Conservation (phyloP, 1,140 invertebrate species). For the Choristoneura fumiferana region DNA sequence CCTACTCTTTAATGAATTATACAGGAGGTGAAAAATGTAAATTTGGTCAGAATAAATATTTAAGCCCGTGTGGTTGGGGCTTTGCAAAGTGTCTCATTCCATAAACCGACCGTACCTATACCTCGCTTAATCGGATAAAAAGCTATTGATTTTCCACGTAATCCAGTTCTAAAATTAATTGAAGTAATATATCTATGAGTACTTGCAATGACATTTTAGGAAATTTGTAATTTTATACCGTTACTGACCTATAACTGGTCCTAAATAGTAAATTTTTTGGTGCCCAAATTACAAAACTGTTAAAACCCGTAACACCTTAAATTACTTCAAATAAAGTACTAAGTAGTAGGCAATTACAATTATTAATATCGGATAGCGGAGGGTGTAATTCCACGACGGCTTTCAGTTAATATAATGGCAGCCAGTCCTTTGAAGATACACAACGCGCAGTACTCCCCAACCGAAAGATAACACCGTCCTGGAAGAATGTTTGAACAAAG, state of each 20-base stretch:
- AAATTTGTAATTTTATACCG: too few species aligned
- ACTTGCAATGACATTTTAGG: too few species aligned
- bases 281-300: too few species aligned
- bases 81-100: neutral
- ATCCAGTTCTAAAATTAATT: too few species aligned
- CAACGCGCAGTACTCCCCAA: neutral
- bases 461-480: constrained; percentile 1
- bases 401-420: constrained; percentile 2
- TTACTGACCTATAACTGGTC: too few species aligned
- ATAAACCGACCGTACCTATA: constrained; percentile 5
- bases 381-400: neutral
- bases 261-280: too few species aligned
- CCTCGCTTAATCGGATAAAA: neutral
- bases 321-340: neutral
- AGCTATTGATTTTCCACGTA: constrained; percentile 3
- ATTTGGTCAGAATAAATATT: constrained; percentile 10
- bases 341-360: neutral
- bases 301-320: too few species aligned
- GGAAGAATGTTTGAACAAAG: constrained; percentile 5
- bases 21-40: neutral
- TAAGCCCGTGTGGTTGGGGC: neutral
- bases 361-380: neutral
- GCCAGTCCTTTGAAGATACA: constrained; percentile 7
- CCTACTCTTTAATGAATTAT: too few species aligned
- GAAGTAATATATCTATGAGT: too few species aligned